Evolutionary conservation across 2,888 invertebrate genomes (phyloP).

Genomic region (Pristionchus entomophagus): DNA sequence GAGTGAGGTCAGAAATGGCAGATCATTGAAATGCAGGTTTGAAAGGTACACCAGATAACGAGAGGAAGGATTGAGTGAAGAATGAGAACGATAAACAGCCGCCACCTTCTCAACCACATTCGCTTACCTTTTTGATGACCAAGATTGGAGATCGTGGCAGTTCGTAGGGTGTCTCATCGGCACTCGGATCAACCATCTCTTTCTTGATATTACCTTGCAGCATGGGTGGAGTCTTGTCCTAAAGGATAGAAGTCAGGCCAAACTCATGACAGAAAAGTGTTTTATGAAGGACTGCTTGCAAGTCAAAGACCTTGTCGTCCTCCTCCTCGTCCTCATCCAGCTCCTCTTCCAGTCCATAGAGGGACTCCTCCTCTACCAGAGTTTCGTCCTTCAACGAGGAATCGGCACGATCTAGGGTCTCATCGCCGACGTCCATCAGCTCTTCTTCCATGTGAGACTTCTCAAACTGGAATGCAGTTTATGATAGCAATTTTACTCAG

Average conservation of each 20-base stretch:
- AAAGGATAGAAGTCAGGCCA: neutral
- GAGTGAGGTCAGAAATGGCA: neutral
- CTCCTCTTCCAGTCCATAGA: neutral
- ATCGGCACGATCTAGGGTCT: too few relatives aligned
- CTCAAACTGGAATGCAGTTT: too few relatives aligned
- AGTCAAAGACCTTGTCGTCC: neutral
- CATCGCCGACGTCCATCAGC: too few relatives aligned
- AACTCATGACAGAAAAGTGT: too few relatives aligned
- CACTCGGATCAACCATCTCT: neutral
- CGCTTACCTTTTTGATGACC: constrained; percentile 29
- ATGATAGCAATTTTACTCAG: too few relatives aligned
- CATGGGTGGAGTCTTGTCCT: constrained; percentile 32
- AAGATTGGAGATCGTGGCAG: neutral
- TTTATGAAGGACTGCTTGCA: too few relatives aligned
- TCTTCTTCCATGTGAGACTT: too few relatives aligned
- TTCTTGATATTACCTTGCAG: neutral
- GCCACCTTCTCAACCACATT: too few relatives aligned
- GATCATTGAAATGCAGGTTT: too few relatives aligned
- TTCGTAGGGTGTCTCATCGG: neutral
- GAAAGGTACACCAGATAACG: too few relatives aligned
- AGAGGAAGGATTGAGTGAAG: too few relatives aligned
- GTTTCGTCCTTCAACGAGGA: neutral
- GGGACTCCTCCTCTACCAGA: neutral
- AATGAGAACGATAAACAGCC: too few relatives aligned
- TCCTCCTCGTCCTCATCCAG: neutral